Evolutionary conservation across 2,113 vertebrate species (phyloP), one percentile per base, ranked within the genome.

Genomic region (Myocastor coypus): DNA sequence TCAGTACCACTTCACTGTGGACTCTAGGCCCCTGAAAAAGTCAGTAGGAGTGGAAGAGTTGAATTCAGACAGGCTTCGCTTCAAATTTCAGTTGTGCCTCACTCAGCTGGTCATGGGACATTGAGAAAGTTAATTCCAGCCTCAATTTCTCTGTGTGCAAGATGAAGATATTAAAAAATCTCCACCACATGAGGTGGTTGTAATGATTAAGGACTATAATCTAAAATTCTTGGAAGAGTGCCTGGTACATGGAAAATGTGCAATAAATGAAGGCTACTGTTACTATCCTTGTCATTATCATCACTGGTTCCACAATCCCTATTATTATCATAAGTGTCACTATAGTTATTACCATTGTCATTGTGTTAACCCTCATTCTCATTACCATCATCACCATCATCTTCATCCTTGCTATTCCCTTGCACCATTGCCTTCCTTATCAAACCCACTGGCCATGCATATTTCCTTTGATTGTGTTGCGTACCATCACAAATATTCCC

Each of bases 111-210:
- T 64, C 92, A 3, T 80, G 46, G 46, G n/a, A 87, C 34, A 26
- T 57, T 93, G 75, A 73, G 19, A 17, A 71, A 59, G n/a, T 88
- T 68, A 87, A 59, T 90, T 81, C 19, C 26, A 90, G 61, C 37
- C 75, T 95, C 78, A 61, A 34, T 95, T 95, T 96, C 46, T 52
- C 52, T 94, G 75, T 66, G 40, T 86, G 82, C 37, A 77, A 80
- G 80, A 71, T 37, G 13, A 59, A 17, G 20, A 63, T 86, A 91
- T 20, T 71, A 84, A 91, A 91, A 91, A 91, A 40, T 59, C 37
- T 30, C 40, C 77, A 34, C 63, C 63, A 64, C 20, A 34, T 32
- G 28, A 30, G 8, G 19, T 37, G 26, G 32, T 37, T 73, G 13
- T 61, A 86, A 93, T 10, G 22, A 87, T 52, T 57, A 61, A 91